phyloP scores from a whole-genome alignment of 2,113 vertebrate species.

The Thomomys bottae region DNA sequence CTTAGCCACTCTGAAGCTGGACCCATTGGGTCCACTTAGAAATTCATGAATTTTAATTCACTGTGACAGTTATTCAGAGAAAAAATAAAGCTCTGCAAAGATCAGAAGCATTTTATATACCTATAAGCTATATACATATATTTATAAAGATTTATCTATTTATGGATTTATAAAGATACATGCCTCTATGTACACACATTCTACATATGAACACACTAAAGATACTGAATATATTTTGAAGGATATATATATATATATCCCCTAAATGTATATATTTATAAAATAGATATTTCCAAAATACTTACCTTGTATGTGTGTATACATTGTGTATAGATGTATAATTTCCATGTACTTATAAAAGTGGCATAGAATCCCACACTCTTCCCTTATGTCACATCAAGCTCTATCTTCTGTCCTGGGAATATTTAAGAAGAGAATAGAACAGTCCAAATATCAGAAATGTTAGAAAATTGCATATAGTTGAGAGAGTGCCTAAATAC shows the following conservation, averaged over 20 bases:
- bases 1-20: neutral
- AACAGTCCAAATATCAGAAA: conserved; percentile 18
- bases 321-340: no score
- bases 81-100: neutral
- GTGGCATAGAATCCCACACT: neutral
- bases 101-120: neutral
- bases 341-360: neutral
- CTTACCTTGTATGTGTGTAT: neutral
- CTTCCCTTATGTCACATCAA: neutral
- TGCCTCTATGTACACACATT: neutral
- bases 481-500: neutral
- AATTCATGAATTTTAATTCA: conserved; percentile 40
- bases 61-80: neutral
- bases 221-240: neutral
- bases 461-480: neutral
- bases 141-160: neutral
- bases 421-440: conserved; percentile 19
- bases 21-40: conserved; percentile 34
- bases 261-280: no score
- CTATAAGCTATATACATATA: neutral
- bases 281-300: neutral
- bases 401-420: conserved; percentile 3
- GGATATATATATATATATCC: no score
- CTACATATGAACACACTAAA: neutral
- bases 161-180: neutral